phyloP scores from a whole-genome alignment of 2,797 vertebrate genomes.

The Gallinago solitaria region DNA sequence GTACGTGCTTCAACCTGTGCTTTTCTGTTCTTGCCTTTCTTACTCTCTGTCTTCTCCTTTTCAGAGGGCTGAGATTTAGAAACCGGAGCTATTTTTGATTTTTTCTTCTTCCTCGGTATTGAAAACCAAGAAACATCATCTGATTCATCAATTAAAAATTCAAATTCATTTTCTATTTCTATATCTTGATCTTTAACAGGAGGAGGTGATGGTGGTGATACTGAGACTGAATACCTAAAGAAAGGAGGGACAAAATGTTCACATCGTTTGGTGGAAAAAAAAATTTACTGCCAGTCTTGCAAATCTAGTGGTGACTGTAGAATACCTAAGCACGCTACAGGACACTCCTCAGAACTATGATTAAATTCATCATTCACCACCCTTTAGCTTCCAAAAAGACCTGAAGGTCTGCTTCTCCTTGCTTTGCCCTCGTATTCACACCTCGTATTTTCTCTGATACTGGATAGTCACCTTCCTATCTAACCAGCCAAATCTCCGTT shows the following conservation, averaged over 20 bases:
- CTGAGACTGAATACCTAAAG: background rate
- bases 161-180: constrained; percentile 70
- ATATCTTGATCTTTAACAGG: background rate
- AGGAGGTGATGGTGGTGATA: background rate
- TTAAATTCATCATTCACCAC: background rate
- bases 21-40: background rate
- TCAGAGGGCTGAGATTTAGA: background rate
- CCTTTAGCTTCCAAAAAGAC: background rate
- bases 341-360: background rate
- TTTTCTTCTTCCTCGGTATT: constrained; percentile 36
- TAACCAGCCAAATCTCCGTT: background rate
- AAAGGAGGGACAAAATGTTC: background rate
- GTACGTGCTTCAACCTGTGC: background rate
- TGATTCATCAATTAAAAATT: constrained; percentile 78
- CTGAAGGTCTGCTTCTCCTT: background rate
- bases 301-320: background rate
- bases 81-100: background rate
- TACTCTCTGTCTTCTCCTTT: background rate
- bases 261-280: background rate
- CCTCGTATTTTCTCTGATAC: background rate
- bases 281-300: background rate
- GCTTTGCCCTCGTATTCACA: background rate
- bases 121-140: constrained; percentile 59
- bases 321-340: background rate
- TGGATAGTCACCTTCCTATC: background rate